These are phyloP conservation scores for Hoplodrina ambigua DNA, from an alignment of 2,888 invertebrate genomes.

Conservation along the genomic window DNA sequence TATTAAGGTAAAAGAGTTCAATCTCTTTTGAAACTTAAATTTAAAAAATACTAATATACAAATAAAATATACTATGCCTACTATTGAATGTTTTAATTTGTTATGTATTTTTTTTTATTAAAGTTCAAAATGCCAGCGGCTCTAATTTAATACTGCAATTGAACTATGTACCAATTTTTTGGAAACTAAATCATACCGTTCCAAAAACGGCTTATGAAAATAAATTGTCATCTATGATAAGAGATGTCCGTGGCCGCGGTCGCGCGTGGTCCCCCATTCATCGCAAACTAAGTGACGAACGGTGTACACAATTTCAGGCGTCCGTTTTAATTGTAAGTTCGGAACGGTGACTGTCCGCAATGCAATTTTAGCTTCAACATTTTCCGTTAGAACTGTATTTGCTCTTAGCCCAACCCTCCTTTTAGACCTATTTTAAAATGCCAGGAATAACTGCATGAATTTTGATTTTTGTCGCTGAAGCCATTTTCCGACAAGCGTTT, in stretches of 20 bases:
- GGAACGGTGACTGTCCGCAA: conserved; percentile 75
- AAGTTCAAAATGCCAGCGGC: too few relatives aligned
- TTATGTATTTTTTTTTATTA: too few relatives aligned
- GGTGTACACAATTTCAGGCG: conserved; percentile 89
- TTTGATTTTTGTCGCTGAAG: conserved; percentile 22
- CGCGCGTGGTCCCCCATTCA: conserved; percentile 50
- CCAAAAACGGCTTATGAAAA: conserved; percentile 39
- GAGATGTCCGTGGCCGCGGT: conserved; percentile 11
- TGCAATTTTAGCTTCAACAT: conserved; percentile 83
- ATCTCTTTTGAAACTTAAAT: conserved; percentile 4
- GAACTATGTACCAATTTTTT: neutral
- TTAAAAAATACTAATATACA: too few relatives aligned
- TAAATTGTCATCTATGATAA: conserved; percentile 44
- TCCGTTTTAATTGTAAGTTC: conserved; percentile 90
- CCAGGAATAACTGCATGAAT: conserved; percentile 19
- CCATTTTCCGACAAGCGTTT: neutral
- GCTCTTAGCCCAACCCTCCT: conserved; percentile 51
- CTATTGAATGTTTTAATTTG: too few relatives aligned
- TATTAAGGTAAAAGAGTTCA: neutral
- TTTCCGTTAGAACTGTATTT: conserved; percentile 69
- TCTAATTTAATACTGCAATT: neutral
- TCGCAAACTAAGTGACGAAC: conserved; percentile 87
- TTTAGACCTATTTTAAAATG: conserved; percentile 51
- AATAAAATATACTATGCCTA: too few relatives aligned
- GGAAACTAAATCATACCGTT: conserved; percentile 1